Evolutionary conservation across 1,140 invertebrate species (phyloP).

Genomic region (Neotoxoptera formosana): DNA sequence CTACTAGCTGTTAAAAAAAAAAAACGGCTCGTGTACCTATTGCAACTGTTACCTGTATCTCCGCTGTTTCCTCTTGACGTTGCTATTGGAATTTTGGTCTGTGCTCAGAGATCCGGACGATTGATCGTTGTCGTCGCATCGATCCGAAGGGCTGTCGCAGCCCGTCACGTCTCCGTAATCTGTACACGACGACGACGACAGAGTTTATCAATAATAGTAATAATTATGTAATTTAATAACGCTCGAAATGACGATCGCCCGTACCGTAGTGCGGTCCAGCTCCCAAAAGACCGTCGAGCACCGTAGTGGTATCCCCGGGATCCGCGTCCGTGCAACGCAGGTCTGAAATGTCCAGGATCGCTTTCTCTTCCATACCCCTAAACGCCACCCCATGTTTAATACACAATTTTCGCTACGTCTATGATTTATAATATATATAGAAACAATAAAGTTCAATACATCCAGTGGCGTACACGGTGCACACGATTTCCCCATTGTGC

Average conservation of each 20-base stretch:
- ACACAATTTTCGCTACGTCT: neutral
- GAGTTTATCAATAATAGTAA: neutral
- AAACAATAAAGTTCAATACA: neutral
- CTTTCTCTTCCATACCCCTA: conserved; percentile 51
- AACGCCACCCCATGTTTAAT: conserved; percentile 2
- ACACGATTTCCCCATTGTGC: neutral
- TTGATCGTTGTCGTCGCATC: conserved; percentile 50
- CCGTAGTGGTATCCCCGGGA: neutral
- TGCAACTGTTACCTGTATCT: conserved; percentile 61
- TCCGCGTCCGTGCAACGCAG: conserved; percentile 38
- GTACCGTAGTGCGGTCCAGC: conserved; percentile 20
- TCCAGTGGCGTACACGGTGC: neutral
- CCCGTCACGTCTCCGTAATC: conserved; percentile 17
- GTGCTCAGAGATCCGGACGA: conserved; percentile 37
- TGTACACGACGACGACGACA: neutral
- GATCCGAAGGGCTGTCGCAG: conserved; percentile 16
- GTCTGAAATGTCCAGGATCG: conserved; percentile 48
- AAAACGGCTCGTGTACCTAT: neutral
- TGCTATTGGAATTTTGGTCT: conserved; percentile 22
- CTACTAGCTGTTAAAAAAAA: too few species aligned
- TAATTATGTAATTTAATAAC: neutral
- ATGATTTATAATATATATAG: neutral
- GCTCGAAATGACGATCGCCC: neutral
- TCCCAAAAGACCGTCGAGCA: conserved; percentile 41
- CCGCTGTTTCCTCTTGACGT: conserved; percentile 62